These are phyloP conservation scores for Drosophila eugracilis DNA, from an alignment of 1,140 invertebrate genomes.

Conservation along the genomic window DNA sequence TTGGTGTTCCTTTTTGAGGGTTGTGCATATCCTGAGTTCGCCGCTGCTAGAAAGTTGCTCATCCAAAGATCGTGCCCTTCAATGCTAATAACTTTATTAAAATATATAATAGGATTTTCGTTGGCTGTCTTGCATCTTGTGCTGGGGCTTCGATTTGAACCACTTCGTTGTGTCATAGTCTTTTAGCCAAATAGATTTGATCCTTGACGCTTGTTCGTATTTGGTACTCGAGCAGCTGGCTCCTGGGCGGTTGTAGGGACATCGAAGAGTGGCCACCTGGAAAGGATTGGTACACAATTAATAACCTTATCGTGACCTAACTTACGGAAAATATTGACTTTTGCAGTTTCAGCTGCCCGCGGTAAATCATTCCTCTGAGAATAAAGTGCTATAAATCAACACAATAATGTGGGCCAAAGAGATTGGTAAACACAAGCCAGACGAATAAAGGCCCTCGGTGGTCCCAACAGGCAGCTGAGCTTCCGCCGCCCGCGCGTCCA, in stretches of 20 bases:
- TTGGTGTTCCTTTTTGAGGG: slow-evolving; percentile 80
- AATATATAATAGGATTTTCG: neutral
- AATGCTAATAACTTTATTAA: slow-evolving; percentile 64
- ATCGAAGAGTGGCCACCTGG: slow-evolving; percentile 69
- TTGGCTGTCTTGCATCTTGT: slow-evolving; percentile 86
- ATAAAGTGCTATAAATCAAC: slow-evolving; percentile 91
- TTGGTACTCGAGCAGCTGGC: slow-evolving; percentile 90
- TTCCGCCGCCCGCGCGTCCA: slow-evolving; percentile 94
- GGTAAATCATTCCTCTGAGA: slow-evolving; percentile 93
- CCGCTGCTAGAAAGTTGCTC: slow-evolving; percentile 88
- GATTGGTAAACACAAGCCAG: slow-evolving; percentile 92
- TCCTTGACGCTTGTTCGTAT: slow-evolving; percentile 97
- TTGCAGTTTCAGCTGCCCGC: slow-evolving; percentile 97
- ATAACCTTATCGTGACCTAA: neutral
- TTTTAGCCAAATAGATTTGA: slow-evolving; percentile 97
- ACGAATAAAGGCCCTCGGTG: slow-evolving; percentile 87
- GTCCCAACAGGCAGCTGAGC: slow-evolving; percentile 86
- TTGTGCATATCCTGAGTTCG: slow-evolving; percentile 72
- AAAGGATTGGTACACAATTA: neutral
- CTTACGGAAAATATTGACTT: slow-evolving; percentile 95
- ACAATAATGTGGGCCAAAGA: slow-evolving; percentile 92
- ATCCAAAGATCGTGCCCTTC: slow-evolving; percentile 94
- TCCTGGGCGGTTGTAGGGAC: slow-evolving; percentile 63
- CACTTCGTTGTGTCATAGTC: slow-evolving; percentile 97
- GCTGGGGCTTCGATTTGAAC: slow-evolving; percentile 94